These are phyloP conservation scores for Pteromalus puparum DNA, from an alignment of 1,140 invertebrate genomes.

Conservation along the genomic window DNA sequence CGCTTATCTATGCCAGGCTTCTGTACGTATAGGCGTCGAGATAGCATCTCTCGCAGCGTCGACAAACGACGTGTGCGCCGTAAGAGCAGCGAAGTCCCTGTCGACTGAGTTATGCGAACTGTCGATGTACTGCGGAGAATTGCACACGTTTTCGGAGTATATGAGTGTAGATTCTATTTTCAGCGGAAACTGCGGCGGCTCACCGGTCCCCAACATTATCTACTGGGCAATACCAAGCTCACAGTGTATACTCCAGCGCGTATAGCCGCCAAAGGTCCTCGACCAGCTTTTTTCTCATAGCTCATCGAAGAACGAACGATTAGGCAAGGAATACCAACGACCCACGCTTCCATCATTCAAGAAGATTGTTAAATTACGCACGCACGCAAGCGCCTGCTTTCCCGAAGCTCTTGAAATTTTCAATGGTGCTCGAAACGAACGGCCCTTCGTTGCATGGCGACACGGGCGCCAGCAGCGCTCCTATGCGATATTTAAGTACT, in stretches of 20 bases:
- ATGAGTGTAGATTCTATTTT: too few relatives aligned
- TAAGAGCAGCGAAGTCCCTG: neutral
- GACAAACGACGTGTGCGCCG: neutral
- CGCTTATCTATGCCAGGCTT: neutral
- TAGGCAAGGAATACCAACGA: too few relatives aligned
- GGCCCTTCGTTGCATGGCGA: neutral
- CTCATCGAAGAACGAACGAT: neutral
- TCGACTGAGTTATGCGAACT: too few relatives aligned
- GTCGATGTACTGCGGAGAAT: too few relatives aligned
- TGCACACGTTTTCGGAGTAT: too few relatives aligned
- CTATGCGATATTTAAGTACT: neutral
- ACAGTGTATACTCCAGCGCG: neutral
- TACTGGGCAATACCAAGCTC: neutral
- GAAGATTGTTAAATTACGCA: slow-evolving; percentile 6
- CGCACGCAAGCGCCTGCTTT: neutral
- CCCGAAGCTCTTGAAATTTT: neutral
- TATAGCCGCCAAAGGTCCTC: neutral
- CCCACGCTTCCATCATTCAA: neutral
- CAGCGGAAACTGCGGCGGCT: too few relatives aligned
- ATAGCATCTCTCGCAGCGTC: neutral
- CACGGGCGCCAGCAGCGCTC: neutral
- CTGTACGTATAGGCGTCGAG: neutral
- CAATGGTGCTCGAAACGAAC: neutral
- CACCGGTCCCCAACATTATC: too few relatives aligned
- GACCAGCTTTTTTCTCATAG: slow-evolving; percentile 1